Evolutionary conservation across 2,797 vertebrate genomes (phyloP).

Genomic region (Chelon auratus): DNA sequence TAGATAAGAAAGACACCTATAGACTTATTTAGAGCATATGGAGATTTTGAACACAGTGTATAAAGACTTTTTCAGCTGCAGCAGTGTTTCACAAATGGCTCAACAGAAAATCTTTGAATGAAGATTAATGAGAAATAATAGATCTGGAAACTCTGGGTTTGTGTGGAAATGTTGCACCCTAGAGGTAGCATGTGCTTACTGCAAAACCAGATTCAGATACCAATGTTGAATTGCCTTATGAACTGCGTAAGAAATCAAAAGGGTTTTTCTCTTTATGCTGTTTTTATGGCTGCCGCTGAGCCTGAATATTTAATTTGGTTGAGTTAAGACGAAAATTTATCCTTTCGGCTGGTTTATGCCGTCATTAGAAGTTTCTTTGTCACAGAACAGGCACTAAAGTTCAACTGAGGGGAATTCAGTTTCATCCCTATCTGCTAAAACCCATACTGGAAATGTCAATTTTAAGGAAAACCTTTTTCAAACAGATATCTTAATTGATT

Average conservation of each 20-base stretch:
- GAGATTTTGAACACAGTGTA: not conserved
- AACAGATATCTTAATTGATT: not conserved
- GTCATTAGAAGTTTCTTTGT: not conserved
- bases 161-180: slow-evolving; percentile 59
- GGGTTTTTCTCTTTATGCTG: not conserved
- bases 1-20: not conserved
- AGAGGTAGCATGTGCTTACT: slow-evolving; percentile 55
- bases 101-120: slow-evolving; percentile 1
- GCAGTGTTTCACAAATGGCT: not conserved
- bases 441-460: not conserved
- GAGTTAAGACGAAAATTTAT: not conserved
- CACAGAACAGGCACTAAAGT: too few species aligned
- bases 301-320: not conserved
- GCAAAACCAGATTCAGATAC: slow-evolving; percentile 15
- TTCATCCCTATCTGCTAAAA: not conserved
- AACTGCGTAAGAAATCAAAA: not conserved
- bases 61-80: not conserved
- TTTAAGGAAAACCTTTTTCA: not conserved
- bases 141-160: not conserved
- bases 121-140: not conserved
- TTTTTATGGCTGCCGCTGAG: not conserved
- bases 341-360: not conserved
- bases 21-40: not conserved
- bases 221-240: not conserved
- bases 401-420: not conserved